phyloP scores from a whole-genome alignment of 23 tunicate species.

The Oikopleura dioica region DNA sequence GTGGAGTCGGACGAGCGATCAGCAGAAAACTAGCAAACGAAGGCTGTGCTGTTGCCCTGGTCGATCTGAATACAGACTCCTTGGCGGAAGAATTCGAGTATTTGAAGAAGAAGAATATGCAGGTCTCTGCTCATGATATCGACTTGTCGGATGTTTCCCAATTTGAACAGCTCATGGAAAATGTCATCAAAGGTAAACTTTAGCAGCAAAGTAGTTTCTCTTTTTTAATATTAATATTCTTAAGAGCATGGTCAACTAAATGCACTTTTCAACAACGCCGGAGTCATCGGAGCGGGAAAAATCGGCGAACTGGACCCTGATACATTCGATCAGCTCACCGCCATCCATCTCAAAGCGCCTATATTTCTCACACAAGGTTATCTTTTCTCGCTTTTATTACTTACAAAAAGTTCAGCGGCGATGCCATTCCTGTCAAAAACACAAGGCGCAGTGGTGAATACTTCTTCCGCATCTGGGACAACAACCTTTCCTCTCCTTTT shows the following conservation, averaged over 20 bases:
- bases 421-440: background rate
- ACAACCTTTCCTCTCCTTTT: background rate
- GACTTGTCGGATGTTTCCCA: background rate
- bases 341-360: background rate
- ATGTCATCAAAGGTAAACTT: too few species aligned
- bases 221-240: too few species aligned
- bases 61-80: too few species aligned
- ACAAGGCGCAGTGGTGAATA: too few species aligned
- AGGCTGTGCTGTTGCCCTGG: too few species aligned
- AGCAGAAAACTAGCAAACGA: too few species aligned
- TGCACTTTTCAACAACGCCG: background rate
- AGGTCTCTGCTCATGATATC: background rate
- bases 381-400: background rate
- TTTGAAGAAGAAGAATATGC: too few species aligned
- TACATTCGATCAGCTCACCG: background rate
- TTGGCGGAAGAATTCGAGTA: too few species aligned
- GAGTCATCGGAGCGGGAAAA: background rate
- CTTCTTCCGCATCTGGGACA: slow-evolving; percentile 8
- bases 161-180: background rate
- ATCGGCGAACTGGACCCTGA: background rate
- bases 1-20: too few species aligned
- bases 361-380: background rate
- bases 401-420: background rate
- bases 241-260: background rate
- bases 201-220: too few species aligned